Base-by-base conservation (phyloP, 2,888 invertebrate species). In the Choristoneura rosaceana region DNA sequence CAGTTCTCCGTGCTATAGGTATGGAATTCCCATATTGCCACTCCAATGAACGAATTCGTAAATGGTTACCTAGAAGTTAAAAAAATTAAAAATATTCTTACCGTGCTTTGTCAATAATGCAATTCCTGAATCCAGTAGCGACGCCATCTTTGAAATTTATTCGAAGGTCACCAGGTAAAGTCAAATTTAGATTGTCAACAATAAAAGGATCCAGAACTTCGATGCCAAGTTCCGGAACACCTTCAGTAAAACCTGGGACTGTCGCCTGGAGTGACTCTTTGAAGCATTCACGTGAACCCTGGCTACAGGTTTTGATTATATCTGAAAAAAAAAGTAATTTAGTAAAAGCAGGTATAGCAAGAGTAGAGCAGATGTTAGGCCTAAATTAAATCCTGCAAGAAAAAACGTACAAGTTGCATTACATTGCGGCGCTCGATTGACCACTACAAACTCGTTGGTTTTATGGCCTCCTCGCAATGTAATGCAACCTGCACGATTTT, bases 91-190 rank as follows among this genome's bases (percentile, higher is more conserved):
- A 52, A 17, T 15, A 52, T 52, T 55, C 68, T 52, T 59, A 87
- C 90, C 83, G 85, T 65, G 84, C 86, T 71, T 79, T 84, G 77
- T 87, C 87, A 33, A 89, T 84, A 3, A 79, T 65, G 70, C 90
- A 90, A n/a, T 81, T 79, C 62, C 80, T 83, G 12, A 90, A 77
- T 45, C 90, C 91, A 64, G 74, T 84, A 2, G 84, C 81, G 5
- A 77, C 70, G 0, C 88, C 90, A 10, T 87, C 63, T 14, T 74
- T 76, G 41, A 90, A 85, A 1, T 80, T 73, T 25, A 88, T 83
- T 7, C 69, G 75, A 0, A 90, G 81, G 0, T 81, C 86, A 25
- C 86, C 87, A 15, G 87, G 81, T 33, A 91, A 74, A 3, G 76
- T 76, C 10, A 90, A 69, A 45, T 84, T 77, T 12, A 90, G 61